phyloP scores from a whole-genome alignment of 1,140 invertebrate genomes.

The Stegodyphus dumicola region DNA sequence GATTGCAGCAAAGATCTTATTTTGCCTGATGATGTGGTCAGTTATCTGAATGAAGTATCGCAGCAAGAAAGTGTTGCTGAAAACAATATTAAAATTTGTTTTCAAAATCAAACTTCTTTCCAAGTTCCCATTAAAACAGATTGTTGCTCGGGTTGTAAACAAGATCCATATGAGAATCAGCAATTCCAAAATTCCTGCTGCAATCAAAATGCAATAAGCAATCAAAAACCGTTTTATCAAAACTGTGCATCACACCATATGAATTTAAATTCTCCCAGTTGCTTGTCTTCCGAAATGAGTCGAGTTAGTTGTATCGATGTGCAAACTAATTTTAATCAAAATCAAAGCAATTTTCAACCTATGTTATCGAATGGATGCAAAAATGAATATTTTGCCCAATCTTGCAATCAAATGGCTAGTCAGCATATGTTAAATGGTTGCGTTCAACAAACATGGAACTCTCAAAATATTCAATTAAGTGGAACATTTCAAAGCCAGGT shows the following conservation, averaged over 20 bases:
- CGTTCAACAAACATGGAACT: slow-evolving; percentile 27
- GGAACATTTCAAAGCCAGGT: slow-evolving; percentile 15
- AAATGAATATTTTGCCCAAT: slow-evolving; percentile 23
- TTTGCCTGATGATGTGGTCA: slow-evolving; percentile 95
- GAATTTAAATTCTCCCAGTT: neutral
- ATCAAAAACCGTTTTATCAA: slow-evolving; percentile 10
- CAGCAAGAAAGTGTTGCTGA: slow-evolving; percentile 17
- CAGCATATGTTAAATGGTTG: slow-evolving; percentile 28
- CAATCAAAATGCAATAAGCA: neutral
- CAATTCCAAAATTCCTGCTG: slow-evolving; percentile 30
- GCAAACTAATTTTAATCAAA: slow-evolving; percentile 32
- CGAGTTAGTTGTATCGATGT: slow-evolving; percentile 12
- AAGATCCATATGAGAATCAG: slow-evolving; percentile 9
- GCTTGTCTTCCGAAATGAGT: neutral
- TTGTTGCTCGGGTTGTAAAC: slow-evolving; percentile 21
- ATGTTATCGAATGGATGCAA: slow-evolving; percentile 26
- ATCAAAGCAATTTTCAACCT: slow-evolving; percentile 5
- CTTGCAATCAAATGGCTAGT: slow-evolving; percentile 34
- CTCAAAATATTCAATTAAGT: slow-evolving; percentile 16
- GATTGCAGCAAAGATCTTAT: slow-evolving; percentile 84
- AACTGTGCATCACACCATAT: slow-evolving; percentile 17
- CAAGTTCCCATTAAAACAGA: neutral
- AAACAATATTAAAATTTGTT: slow-evolving; percentile 5
- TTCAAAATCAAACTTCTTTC: slow-evolving; percentile 12
- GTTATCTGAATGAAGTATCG: slow-evolving; percentile 87